Evolutionary conservation across 1,140 invertebrate species (phyloP), one percentile per base, ranked within the genome.

Genomic region (Onthophagus taurus): DNA sequence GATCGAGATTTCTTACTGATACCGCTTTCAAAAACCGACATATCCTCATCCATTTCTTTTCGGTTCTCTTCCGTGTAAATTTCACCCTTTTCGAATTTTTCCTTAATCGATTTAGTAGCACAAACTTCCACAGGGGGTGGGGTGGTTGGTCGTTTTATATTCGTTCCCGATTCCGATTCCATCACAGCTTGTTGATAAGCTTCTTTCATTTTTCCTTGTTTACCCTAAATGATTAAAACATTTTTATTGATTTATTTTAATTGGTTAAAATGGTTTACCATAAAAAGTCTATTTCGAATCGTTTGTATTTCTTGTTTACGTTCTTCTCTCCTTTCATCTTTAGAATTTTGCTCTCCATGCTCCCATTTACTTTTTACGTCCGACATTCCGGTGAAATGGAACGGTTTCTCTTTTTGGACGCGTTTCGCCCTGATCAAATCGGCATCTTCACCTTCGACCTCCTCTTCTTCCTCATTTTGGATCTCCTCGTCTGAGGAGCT

Each of bases 201-300:
- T 61, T 92, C 87, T 57, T 91, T 91, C 66, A 93, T 85, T 55
- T 87, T 87, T 1, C 83, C 83, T 69, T 89, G 86, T 63, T 89
- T 89, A 7, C 86, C 87, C 82, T 85, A 61, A 7, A 66, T 16
- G 24, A 33, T 17, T 7, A 48, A 41, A 23, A 23, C 14, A 18
- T 19, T 17, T 21, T 3, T 17, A 6, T 6, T 17, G 11, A 11
- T 34, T 14, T 1, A 17, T 34, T 2, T 9, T 4, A n/a, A n/a
- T n/a, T n/a, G n/a, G n/a, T n/a, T n/a, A n/a, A n/a, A n/a, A n/a
- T n/a, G n/a, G n/a, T n/a, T 71, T 60, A 85, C 84, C 78, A 86
- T 77, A 61, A 89, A 89, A 6, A 90, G 67, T 42, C 82, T 70
- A 54, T 83, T 88, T 29, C 89, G 72, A 54, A 93, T 85, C 45